Evolutionary conservation across 2,113 vertebrate species (phyloP).

Genomic region (Abramis brama): DNA sequence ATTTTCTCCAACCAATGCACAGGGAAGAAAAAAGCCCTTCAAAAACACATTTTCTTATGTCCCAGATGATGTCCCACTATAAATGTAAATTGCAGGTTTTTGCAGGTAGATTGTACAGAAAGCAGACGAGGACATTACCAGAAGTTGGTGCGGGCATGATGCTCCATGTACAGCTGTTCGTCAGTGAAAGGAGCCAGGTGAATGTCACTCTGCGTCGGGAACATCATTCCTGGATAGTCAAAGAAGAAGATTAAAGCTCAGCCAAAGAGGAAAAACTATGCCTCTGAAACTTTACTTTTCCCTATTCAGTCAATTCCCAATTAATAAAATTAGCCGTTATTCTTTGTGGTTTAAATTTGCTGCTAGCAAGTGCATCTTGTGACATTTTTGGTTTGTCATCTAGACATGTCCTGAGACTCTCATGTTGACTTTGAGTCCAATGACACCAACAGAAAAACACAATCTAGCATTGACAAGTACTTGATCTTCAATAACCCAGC

Average conservation of each 20-base stretch:
- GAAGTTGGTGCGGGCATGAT: constrained; percentile 77
- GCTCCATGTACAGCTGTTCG: constrained; percentile 82
- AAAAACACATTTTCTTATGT: background rate
- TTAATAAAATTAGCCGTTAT: background rate
- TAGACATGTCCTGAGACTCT: no score
- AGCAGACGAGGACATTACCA: constrained; percentile 67
- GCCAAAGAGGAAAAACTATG: no score
- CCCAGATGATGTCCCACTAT: background rate
- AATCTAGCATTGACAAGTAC: background rate
- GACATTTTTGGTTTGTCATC: no score
- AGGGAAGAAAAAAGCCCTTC: background rate
- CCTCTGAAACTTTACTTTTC: background rate
- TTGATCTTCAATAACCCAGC: background rate
- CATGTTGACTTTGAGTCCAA: no score
- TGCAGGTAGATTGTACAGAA: background rate
- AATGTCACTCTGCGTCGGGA: constrained; percentile 78
- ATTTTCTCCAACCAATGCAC: background rate
- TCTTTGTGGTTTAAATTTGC: no score
- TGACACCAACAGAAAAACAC: no score
- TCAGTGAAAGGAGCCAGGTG: constrained; percentile 84
- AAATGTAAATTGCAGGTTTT: background rate
- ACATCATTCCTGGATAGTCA: constrained; percentile 76
- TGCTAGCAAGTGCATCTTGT: no score
- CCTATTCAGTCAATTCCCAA: background rate
- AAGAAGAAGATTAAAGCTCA: background rate